Evolutionary conservation across 2,113 vertebrate genomes (phyloP), one percentile per base, ranked within the genome.

Genomic region (Engystomops pustulosus): DNA sequence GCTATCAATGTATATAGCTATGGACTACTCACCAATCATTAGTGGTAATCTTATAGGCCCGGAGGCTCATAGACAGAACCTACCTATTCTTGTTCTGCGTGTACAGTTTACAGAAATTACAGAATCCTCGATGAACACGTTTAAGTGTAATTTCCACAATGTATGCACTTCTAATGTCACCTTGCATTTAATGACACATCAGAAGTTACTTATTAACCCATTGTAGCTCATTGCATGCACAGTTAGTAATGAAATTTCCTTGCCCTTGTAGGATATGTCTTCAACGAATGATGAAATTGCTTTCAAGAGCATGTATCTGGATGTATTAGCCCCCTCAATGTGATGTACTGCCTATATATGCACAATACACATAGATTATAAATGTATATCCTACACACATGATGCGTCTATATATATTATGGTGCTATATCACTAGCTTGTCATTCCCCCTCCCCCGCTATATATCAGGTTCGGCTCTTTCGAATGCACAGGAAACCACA

Each of bases 401-500:
- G n/a, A n/a, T n/a, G n/a, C n/a, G n/a, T n/a, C n/a, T 12, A 12
- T 47, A 47, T 47, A 47, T 12, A 7, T 2, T 10, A 47, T 10
- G 7, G 2, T 11, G 10, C 44, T 2, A 47, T 47, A 47, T 47
- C 2, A 47, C 44, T 10, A 11, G 11, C 6, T 47, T 2, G 2
- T 47, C 11, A 12, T 6, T 47, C 44, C 5, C n/a, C 2, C 38
- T 47, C 44, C 32, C 38, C 38, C n/a, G n/a, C n/a, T 71, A n/a
- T 38, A 71, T 4, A 44, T 2, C 18, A 8, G 11, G 20, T 10
- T 23, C 41, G 23, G 36, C 41, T n/a, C 36, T n/a, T 71, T 71
- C 38, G 25, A n/a, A 71, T 44, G 25, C n/a, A 71, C 68, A 71
- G 68, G 68, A 71, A 71, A 44, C 68, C n/a, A 44, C 68, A 71